phyloP scores from a whole-genome alignment of 2,888 invertebrate genomes.

The Pollenia amentaria region DNA sequence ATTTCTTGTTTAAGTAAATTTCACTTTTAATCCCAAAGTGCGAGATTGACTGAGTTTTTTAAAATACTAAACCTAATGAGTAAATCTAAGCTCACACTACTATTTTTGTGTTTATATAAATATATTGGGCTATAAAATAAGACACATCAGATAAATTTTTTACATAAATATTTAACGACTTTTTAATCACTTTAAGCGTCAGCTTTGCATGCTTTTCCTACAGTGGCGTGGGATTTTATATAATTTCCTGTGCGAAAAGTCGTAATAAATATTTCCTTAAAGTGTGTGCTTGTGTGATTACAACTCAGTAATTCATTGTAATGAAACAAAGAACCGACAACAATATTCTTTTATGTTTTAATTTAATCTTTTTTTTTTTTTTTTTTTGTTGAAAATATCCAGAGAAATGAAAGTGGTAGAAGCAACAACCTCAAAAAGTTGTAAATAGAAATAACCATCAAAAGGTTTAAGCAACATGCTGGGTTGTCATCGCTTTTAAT shows the following conservation, averaged over 20 bases:
- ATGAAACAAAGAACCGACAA: background rate
- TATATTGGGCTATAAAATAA: too few relatives aligned
- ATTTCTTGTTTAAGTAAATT: too few relatives aligned
- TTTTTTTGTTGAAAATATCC: background rate
- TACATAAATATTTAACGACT: conserved; percentile 26
- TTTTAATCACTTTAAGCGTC: conserved; percentile 51
- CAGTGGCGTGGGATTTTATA: background rate
- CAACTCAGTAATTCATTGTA: background rate
- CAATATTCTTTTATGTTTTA: conserved; percentile 21
- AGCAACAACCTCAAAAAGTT: background rate
- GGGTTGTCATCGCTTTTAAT: background rate
- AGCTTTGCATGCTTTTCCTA: background rate
- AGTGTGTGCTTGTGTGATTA: background rate
- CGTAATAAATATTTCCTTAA: background rate
- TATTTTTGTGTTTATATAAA: too few relatives aligned
- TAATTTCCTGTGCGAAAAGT: background rate
- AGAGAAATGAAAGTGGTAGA: background rate
- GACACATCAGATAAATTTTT: background rate
- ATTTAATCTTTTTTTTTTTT: conserved; percentile 19
- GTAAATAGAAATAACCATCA: background rate
- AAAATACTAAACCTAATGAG: too few relatives aligned
- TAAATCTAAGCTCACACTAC: too few relatives aligned
- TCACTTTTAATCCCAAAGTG: too few relatives aligned
- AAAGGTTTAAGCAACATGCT: background rate
- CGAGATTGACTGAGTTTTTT: too few relatives aligned